Base-by-base conservation (phyloP, 2,888 invertebrate species). In the Aphidius colemani region DNA sequence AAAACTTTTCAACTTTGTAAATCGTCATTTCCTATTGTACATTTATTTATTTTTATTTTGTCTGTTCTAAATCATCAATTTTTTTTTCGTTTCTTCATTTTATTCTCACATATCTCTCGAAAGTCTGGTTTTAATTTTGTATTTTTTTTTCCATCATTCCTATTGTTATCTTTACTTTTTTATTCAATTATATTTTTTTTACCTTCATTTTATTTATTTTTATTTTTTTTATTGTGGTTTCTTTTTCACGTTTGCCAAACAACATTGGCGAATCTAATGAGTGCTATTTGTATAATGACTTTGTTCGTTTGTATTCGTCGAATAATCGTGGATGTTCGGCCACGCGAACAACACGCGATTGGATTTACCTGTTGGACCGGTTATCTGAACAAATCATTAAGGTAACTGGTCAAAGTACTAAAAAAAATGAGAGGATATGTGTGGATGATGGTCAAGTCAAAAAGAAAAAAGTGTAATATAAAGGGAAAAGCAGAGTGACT, bases 311-410 rank as follows among this genome's bases (percentile, higher is more conserved):
- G 61, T 67, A 65, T 76, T 70, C 81, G 81, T 49, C 39, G 63
- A 7, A 60, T 43, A 30, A 30, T 81, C 81, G 81, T 74, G 7
- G 0, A 53, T 6, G 6, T 66, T 76, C 81, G 81, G 81, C 81
- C 81, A 81, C 81, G 80, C 81, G 81, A 80, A 67, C 80, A 78
- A 78, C 81, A 81, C 81, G 81, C 81, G 81, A 81, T 79, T 72
- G 69, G 70, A 49, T 60, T 59, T 72, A 77, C 75, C 74, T 74
- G 76, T 74, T 74, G 72, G 70, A 76, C 76, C 74, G 74, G 77
- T 78, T 68, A 51, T 30, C 30, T 30, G 30, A 30, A 3, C 30
- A 30, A 30, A 30, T 30, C 30, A 30, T 30, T 30, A 30, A 30
- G 30, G 30, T 30, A 30, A 30, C 30, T 30, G 30, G 30, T 30